Evolutionary conservation across 37 sponge, comb jelly and placozoan genomes (phyloP).

Genomic region (Beroe ovata): DNA sequence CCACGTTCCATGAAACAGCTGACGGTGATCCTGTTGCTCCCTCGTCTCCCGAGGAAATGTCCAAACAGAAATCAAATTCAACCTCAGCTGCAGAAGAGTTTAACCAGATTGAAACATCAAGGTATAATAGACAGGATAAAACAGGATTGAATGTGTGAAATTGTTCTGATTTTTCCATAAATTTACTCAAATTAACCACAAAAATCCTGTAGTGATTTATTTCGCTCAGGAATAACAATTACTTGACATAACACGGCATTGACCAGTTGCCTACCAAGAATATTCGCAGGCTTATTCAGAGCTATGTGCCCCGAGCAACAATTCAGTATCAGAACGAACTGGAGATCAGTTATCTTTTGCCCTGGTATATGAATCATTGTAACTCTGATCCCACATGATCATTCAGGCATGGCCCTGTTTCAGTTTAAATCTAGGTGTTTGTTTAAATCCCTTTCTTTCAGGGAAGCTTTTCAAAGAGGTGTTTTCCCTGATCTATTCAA

Average conservation of each 20-base stretch:
- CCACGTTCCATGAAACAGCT: background rate
- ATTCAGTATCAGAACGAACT: slow-evolving; percentile 23
- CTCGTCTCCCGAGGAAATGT: background rate
- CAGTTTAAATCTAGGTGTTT: too few species aligned
- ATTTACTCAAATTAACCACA: too few species aligned
- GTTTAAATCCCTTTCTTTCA: background rate
- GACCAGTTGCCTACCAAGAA: too few species aligned
- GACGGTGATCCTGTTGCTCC: background rate
- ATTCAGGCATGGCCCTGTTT: too few species aligned
- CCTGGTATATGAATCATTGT: too few species aligned
- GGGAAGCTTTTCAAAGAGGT: slow-evolving; percentile 37
- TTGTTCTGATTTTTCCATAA: too few species aligned
- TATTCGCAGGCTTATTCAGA: slow-evolving; percentile 37
- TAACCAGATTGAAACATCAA: background rate
- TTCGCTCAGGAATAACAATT: too few species aligned
- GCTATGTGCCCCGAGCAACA: slow-evolving; percentile 63
- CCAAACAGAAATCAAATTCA: background rate
- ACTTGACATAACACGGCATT: too few species aligned
- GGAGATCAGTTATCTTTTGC: background rate
- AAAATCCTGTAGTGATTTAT: too few species aligned
- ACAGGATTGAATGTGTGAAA: too few species aligned
- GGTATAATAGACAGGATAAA: too few species aligned
- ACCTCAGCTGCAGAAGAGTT: background rate
- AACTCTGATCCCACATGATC: too few species aligned
- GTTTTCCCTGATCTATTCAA: slow-evolving; percentile 64